These are phyloP conservation scores for Tonatia bakeri DNA, from an alignment of 2,113 vertebrate species.

Conservation along the genomic window DNA sequence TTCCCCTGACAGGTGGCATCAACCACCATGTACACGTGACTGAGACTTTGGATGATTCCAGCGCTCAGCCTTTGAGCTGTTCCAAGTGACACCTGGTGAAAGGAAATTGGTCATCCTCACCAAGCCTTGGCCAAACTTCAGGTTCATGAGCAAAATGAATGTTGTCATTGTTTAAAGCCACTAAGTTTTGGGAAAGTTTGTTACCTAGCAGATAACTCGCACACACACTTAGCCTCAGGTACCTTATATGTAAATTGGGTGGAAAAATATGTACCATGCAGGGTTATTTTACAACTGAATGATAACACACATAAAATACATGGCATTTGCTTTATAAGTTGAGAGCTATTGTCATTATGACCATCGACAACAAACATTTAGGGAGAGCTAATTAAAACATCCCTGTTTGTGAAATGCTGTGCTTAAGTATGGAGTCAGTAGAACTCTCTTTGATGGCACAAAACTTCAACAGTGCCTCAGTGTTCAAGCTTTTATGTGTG, in stretches of 20 bases:
- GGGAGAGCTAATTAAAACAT: background rate
- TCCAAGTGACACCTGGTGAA: background rate
- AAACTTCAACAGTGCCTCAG: constrained; percentile 40
- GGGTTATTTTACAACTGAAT: background rate
- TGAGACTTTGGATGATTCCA: background rate
- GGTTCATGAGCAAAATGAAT: background rate
- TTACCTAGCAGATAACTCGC: background rate
- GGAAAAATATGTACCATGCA: background rate
- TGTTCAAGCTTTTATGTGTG: constrained; percentile 9
- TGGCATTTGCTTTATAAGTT: background rate
- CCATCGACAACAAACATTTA: background rate
- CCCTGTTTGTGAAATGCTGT: background rate
- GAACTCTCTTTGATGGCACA: constrained; percentile 17
- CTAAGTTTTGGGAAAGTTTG: background rate
- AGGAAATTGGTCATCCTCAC: background rate
- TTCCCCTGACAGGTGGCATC: background rate
- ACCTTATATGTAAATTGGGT: background rate
- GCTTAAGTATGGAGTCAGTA: background rate
- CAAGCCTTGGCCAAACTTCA: background rate
- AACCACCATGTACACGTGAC: background rate
- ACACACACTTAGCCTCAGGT: background rate
- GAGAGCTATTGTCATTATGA: background rate
- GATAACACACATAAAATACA: background rate
- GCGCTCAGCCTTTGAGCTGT: background rate
- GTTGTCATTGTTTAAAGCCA: background rate